Percentiles rank a stretch among this genome's conserved stretches.
Evolutionary conservation across 2,797 vertebrate species (phyloP).

Genomic region (Cygnus olor): DNA sequence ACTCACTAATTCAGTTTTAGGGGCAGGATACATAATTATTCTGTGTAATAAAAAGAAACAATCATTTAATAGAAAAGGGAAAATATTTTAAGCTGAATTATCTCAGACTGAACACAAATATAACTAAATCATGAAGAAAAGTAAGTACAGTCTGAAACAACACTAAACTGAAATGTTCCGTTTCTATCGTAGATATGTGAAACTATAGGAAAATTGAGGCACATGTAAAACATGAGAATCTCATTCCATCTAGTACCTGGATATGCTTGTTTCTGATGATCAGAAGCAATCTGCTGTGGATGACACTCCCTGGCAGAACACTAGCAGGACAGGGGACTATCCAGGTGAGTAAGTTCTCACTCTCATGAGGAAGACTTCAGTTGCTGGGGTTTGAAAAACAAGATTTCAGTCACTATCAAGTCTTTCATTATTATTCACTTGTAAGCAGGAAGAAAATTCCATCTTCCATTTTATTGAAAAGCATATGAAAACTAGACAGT

Average conservation of each 20-base stretch:
- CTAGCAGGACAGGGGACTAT: not conserved
- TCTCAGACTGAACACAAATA: accelerated
- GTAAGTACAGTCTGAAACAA: not conserved
- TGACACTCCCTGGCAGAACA: not conserved
- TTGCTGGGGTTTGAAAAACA: not conserved
- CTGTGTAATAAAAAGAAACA: not conserved
- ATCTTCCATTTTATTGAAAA: not conserved
- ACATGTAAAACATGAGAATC: not conserved
- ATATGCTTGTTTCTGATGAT: not conserved
- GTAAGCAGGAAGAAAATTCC: not conserved
- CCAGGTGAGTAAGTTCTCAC: not conserved
- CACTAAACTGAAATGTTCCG: not conserved
- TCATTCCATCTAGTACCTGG: not conserved
- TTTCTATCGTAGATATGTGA: not conserved
- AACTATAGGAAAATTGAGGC: not conserved
- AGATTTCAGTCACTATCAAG: not conserved
- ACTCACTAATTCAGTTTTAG: not conserved
- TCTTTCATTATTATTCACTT: not conserved
- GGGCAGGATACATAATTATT: not conserved
- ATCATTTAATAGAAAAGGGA: not conserved
- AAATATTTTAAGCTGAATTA: not conserved
- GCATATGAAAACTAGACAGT: not conserved
- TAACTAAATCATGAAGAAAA: not conserved
- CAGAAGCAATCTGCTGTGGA: not conserved
- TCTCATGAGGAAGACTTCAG: not conserved